These are phyloP conservation scores for Erythrocebus patas DNA, from an alignment of 2,113 vertebrate genomes.

Conservation along the genomic window DNA sequence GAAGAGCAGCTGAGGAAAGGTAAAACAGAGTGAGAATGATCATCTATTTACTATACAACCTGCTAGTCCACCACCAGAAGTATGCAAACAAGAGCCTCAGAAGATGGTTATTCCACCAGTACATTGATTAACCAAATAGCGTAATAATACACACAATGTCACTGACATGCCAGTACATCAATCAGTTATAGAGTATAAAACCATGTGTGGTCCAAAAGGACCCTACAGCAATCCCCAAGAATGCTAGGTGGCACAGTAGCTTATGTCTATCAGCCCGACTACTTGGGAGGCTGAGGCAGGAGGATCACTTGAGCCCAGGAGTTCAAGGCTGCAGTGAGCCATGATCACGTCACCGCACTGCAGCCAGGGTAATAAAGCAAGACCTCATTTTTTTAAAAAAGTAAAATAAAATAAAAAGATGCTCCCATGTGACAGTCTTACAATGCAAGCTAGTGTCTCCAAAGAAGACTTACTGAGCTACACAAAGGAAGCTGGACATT, in stretches of 20 bases:
- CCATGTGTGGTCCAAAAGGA: background rate
- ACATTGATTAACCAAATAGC: background rate
- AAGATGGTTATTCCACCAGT: background rate
- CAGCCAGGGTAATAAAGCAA: background rate
- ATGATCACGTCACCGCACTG: background rate
- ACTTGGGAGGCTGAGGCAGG: background rate
- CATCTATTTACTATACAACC: background rate
- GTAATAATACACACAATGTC: background rate
- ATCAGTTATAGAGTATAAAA: background rate
- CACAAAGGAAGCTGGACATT: background rate
- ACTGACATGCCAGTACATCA: background rate
- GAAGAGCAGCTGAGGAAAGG: background rate
- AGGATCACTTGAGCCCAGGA: background rate
- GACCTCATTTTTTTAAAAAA: background rate
- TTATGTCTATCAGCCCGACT: background rate
- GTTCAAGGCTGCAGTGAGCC: background rate
- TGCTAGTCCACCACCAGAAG: background rate
- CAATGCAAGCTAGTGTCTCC: background rate
- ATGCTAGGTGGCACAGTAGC: background rate
- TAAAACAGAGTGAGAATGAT: background rate
- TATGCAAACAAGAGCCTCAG: background rate
- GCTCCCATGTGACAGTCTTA: background rate
- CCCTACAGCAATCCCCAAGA: background rate
- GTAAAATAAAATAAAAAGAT: background rate
- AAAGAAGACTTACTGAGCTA: too few relatives aligned